Percentiles rank a stretch among this genome's conserved stretches.
These are phyloP conservation scores for Brenthis daphne DNA, from an alignment of 2,888 invertebrate species.

Conservation along the genomic window DNA sequence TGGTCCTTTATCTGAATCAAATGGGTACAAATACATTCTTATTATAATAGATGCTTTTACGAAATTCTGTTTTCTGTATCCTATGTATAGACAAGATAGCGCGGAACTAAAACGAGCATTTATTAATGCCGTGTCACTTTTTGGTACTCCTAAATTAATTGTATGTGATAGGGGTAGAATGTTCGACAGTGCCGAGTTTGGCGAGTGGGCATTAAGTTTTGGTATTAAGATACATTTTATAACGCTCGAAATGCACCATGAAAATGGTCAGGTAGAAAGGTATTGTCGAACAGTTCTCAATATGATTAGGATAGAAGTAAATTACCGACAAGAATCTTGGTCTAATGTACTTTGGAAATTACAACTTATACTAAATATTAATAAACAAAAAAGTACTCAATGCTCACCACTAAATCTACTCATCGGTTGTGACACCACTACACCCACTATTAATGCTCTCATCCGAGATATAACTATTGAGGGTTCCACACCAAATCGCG, in stretches of 20 bases:
- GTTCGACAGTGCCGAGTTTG: conserved; percentile 22
- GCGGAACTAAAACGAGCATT: conserved; percentile 1
- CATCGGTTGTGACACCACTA: conserved; percentile 25
- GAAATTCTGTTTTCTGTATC: conserved; percentile 29
- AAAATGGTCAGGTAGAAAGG: conserved; percentile 35
- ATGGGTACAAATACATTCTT: conserved; percentile 26
- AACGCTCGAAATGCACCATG: conserved; percentile 35
- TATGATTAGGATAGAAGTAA: conserved; percentile 27
- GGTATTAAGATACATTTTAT: conserved; percentile 32
- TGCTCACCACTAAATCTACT: conserved; percentile 27
- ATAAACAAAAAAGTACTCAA: conserved; percentile 29
- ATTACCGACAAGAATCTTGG: conserved; percentile 18
- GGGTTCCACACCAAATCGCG: conserved; percentile 19
- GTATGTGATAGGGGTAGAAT: conserved; percentile 30
- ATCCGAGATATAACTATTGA: conserved; percentile 27
- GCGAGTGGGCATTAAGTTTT: conserved; percentile 14
- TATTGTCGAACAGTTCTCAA: conserved; percentile 35
- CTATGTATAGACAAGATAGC: conserved; percentile 40
- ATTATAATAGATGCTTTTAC: conserved; percentile 30
- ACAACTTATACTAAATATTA: conserved; percentile 31
- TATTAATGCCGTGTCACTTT: conserved; percentile 23
- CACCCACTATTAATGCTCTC: conserved; percentile 30
- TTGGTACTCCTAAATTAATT: conserved; percentile 28
- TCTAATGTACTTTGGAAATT: conserved; percentile 23
- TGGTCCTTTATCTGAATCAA: conserved; percentile 19